Conservation (phyloP, 2,113 vertebrate species). For the Myocastor coypus region DNA sequence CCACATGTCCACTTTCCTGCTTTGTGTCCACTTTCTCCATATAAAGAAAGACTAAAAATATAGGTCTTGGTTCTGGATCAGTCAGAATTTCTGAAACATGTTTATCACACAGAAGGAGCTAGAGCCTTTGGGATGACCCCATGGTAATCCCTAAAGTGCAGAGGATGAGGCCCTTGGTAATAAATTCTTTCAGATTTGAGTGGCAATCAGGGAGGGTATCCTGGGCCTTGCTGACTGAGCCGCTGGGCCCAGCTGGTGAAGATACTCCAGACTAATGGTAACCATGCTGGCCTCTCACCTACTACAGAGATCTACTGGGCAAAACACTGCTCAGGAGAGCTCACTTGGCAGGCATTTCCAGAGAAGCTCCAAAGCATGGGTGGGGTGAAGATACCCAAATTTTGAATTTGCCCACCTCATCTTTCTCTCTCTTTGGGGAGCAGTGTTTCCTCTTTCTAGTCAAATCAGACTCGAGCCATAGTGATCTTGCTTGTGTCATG, state of each 20-base stretch:
- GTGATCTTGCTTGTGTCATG: background rate
- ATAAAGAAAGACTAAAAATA: background rate
- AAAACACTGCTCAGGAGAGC: background rate
- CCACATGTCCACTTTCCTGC: background rate
- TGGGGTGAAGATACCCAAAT: background rate
- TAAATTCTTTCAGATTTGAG: background rate
- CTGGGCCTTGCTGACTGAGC: background rate
- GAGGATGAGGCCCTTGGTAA: background rate
- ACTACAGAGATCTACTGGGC: background rate
- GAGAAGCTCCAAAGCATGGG: background rate
- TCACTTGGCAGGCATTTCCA: background rate
- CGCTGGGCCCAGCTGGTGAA: background rate
- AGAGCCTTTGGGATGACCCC: background rate
- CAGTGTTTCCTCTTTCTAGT: background rate
- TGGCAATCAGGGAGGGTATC: background rate
- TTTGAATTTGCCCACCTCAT: background rate
- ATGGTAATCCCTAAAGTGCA: background rate
- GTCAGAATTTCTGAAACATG: slow-evolving; percentile 13
- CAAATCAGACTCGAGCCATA: background rate
- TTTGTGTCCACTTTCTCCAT: background rate
- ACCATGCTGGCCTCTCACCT: background rate
- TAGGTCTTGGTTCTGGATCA: background rate
- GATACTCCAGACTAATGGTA: background rate
- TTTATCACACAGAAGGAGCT: background rate
- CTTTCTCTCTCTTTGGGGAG: background rate